Evolutionary conservation across 2,797 vertebrate species (phyloP).

Genomic region (Myotis vivesi): DNA sequence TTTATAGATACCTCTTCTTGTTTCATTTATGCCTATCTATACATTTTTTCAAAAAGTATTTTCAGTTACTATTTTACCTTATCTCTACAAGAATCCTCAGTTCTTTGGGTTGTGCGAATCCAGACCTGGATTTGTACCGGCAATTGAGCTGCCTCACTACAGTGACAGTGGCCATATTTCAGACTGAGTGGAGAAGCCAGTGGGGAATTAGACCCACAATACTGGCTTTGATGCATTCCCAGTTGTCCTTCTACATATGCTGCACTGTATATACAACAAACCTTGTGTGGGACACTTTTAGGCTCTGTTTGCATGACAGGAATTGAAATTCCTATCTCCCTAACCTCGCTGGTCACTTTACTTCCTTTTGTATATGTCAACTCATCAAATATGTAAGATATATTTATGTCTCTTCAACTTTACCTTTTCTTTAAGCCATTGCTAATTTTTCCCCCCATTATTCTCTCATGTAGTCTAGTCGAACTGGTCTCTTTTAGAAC

Average conservation of each 20-base stretch:
- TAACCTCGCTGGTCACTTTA: background rate
- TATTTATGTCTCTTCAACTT: background rate
- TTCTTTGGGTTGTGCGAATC: background rate
- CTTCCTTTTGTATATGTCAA: background rate
- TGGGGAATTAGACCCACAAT: background rate
- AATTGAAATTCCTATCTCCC: background rate
- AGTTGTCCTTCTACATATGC: background rate
- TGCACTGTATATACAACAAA: too few species aligned
- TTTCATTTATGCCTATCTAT: background rate
- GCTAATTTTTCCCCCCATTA: too few species aligned
- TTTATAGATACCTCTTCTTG: background rate
- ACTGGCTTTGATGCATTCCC: background rate
- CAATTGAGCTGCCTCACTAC: rapidly evolving
- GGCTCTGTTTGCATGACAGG: background rate
- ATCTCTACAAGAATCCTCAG: background rate
- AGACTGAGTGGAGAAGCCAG: background rate
- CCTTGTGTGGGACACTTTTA: rapidly evolving
- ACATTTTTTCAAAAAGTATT: background rate
- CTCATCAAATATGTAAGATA: background rate
- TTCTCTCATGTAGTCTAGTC: background rate
- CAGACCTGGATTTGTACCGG: background rate
- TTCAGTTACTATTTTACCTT: background rate
- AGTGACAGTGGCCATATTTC: rapidly evolving
- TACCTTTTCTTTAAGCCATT: background rate
- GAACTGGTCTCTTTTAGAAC: background rate